These are phyloP conservation scores for Prosopocoilus inquinatus DNA, from an alignment of 2,888 invertebrate genomes.

Conservation along the genomic window DNA sequence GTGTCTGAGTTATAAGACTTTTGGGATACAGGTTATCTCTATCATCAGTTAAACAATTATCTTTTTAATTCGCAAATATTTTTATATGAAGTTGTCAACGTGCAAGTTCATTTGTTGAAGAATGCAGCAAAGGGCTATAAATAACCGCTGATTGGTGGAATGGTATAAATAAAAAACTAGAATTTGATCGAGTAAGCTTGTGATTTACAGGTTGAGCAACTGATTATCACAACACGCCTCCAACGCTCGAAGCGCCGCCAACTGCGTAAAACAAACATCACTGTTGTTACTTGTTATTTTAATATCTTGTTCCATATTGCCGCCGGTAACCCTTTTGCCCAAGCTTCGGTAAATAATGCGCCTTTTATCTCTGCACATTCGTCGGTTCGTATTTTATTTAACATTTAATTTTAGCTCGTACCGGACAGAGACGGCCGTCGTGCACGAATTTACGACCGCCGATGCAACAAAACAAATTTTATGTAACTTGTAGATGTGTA, in stretches of 20 bases:
- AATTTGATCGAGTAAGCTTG: slow-evolving; percentile 21
- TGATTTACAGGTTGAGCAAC: slow-evolving; percentile 49
- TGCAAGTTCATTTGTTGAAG: background rate
- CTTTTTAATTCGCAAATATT: no score
- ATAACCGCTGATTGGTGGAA: slow-evolving; percentile 14
- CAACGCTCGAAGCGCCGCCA: slow-evolving; percentile 49
- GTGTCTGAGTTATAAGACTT: no score
- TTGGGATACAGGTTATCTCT: no score
- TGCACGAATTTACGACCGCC: slow-evolving; percentile 10
- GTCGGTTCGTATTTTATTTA: slow-evolving; percentile 45
- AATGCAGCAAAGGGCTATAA: slow-evolving; percentile 11
- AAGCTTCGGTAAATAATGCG: slow-evolving; percentile 40
- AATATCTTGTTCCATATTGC: slow-evolving; percentile 47
- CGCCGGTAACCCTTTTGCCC: slow-evolving; percentile 42
- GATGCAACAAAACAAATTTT: slow-evolving; percentile 2
- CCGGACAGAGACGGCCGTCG: slow-evolving; percentile 8
- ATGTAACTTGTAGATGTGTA: background rate
- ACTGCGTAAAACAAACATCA: slow-evolving; percentile 51
- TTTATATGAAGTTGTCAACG: background rate
- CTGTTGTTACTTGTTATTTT: slow-evolving; percentile 51
- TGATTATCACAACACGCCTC: slow-evolving; percentile 51
- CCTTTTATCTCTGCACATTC: slow-evolving; percentile 45
- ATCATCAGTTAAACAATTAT: no score
- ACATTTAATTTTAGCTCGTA: slow-evolving; percentile 24
- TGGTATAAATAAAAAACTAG: slow-evolving; percentile 17